These are phyloP conservation scores for Eilema sororculum DNA, from an alignment of 2,888 invertebrate genomes.

Conservation along the genomic window DNA sequence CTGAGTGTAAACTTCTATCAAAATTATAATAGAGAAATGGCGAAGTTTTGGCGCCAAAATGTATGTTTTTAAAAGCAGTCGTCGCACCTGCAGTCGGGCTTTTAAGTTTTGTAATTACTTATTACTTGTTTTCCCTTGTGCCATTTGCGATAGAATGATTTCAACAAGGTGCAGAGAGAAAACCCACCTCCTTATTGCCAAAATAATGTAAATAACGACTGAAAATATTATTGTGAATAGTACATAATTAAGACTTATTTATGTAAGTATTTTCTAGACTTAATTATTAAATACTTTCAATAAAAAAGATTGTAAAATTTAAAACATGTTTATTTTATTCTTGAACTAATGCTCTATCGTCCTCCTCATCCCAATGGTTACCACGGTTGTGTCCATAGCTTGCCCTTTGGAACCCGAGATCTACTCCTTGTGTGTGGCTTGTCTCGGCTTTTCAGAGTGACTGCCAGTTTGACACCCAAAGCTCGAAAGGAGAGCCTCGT, in stretches of 20 bases:
- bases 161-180: conserved; percentile 27
- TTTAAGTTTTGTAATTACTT: not conserved
- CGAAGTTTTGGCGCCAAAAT: not conserved
- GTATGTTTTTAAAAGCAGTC: not conserved
- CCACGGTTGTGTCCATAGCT: not conserved
- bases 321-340: not conserved
- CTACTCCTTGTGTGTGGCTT: too few relatives aligned
- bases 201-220: conserved; percentile 58
- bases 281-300: conserved; percentile 28
- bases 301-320: conserved; percentile 22
- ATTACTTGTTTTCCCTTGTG: not conserved
- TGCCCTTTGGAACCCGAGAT: too few relatives aligned
- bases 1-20: too few relatives aligned
- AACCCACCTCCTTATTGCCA: conserved; percentile 59
- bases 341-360: not conserved
- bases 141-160: not conserved
- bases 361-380: not conserved
- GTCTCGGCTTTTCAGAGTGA: too few relatives aligned
- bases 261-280: conserved; percentile 36
- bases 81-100: not conserved
- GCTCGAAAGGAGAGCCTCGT: not conserved
- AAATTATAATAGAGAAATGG: not conserved
- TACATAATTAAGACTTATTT: conserved; percentile 35
- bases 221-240: conserved; percentile 53
- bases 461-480: not conserved